Percentiles rank a stretch among this genome's conserved stretches.
Conservation (phyloP, 2,113 vertebrate genomes). For the Bufo bufo region DNA sequence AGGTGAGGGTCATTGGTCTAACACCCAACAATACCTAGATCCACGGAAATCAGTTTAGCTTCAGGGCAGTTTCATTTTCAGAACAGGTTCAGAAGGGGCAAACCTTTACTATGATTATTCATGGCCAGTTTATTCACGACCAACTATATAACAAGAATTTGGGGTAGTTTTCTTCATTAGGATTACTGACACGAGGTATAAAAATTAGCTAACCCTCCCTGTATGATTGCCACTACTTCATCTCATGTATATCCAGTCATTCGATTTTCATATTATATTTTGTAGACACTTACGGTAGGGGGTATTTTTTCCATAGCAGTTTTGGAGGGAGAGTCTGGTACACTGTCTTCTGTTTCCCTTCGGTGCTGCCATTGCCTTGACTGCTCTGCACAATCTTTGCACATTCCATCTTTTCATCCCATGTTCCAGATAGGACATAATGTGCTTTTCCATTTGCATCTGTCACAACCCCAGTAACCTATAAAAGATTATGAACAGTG, state of each 20-base stretch:
- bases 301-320: slow-evolving; percentile 94
- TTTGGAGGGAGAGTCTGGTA: slow-evolving; percentile 93
- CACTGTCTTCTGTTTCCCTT: slow-evolving; percentile 94
- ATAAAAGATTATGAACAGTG: slow-evolving; percentile 15
- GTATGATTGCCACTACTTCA: not conserved
- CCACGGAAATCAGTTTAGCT: no score
- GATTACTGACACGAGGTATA: not conserved
- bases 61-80: no score
- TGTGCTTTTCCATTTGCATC: slow-evolving; percentile 84
- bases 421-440: slow-evolving; percentile 93
- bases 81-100: no score
- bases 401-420: slow-evolving; percentile 96
- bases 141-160: no score
- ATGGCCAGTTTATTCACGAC: no score
- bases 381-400: slow-evolving; percentile 93
- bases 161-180: not conserved
- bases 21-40: no score
- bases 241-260: not conserved
- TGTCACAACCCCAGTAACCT: slow-evolving; percentile 93
- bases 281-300: slow-evolving; percentile 84
- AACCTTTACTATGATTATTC: no score
- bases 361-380: slow-evolving; percentile 77
- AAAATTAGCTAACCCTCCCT: not conserved
- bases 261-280: not conserved
- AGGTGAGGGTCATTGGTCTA: no score